Base-by-base conservation (phyloP, 2,113 vertebrate genomes). In the Halichoerus grypus region DNA sequence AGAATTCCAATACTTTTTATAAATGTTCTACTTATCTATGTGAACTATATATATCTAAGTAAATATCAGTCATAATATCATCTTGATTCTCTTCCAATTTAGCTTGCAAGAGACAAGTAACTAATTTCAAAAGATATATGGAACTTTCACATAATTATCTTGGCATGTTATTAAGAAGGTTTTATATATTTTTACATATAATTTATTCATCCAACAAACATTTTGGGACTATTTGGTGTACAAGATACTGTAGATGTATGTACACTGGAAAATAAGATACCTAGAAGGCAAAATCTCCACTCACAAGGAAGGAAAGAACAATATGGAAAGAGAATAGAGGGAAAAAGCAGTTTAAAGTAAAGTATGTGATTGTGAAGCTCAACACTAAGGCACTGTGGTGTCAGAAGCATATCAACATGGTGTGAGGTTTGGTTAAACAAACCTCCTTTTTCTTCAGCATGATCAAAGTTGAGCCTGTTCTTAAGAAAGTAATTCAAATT, bases 401-500 rank as follows among this genome's bases (percentile, higher is more conserved):
- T 76, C 49, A 84, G 61, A 96, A 81, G n/a, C 16, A 86, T 71
- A 95, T 55, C 31, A 85, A 74, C 6, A 74, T 33, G 3, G 12
- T 76, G 6, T 88, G n/a, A 71, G 6, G 7, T 28, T 82, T 92
- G 39, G 36, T 67, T 19, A 92, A n/a, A 18, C 21, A 85, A 46
- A 39, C 46, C 15, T 61, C 63, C 26, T 83, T 92, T 57, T 42
- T 79, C 67, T 88, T 89, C 46, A 72, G 16, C 3, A 67, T 92
- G 15, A 19, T 83, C 49, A 46, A 53, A 84, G 4, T 83, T 80
- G 61, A 91, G 22, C 3, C 51, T 89, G 4, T 63, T 69, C 74
- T 93, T 96, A 31, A 74, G 49, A 8, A 91, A 85, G 24, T 88
- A 51, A 83, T 86, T 94, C 92, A 49, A 77, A 59, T 92, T 69